Evolutionary conservation across 2,888 invertebrate genomes (phyloP).

Genomic region (Laothoe populi): DNA sequence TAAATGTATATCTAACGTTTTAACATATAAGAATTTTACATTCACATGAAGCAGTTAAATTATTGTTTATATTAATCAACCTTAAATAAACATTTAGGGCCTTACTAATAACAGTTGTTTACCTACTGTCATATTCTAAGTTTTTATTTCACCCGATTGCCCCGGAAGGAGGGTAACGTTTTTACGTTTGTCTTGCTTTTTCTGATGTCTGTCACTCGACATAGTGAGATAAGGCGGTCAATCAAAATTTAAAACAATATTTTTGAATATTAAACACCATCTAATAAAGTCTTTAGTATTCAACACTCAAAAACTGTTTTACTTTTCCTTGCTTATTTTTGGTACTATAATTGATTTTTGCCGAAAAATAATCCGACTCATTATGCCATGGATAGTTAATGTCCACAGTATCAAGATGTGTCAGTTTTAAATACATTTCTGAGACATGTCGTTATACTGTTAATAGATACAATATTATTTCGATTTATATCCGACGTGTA

Average conservation of each 20-base stretch:
- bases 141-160: no score
- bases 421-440: no score
- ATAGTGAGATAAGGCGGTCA: no score
- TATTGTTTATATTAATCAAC: constrained; percentile 13
- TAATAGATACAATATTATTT: neutral
- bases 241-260: constrained; percentile 3
- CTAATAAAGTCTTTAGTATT: neutral
- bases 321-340: neutral
- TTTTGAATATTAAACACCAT: neutral
- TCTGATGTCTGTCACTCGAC: no score
- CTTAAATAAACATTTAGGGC: constrained; percentile 20
- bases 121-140: no score
- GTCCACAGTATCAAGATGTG: no score
- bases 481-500: neutral
- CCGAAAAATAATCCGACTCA: neutral
- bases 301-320: constrained; percentile 2
- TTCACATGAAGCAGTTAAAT: constrained; percentile 15
- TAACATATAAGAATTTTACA: constrained; percentile 30
- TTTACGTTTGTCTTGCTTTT: no score
- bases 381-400: no score
- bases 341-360: neutral
- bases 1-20: constrained; percentile 54
- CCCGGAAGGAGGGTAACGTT: no score
- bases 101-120: no score
- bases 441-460: no score